A percentile compares a stretch with the other conserved stretches of the same genome.
phyloP scores from a whole-genome alignment of 53 echinoderm and acorn worm species.

The Patiria pectinifera region DNA sequence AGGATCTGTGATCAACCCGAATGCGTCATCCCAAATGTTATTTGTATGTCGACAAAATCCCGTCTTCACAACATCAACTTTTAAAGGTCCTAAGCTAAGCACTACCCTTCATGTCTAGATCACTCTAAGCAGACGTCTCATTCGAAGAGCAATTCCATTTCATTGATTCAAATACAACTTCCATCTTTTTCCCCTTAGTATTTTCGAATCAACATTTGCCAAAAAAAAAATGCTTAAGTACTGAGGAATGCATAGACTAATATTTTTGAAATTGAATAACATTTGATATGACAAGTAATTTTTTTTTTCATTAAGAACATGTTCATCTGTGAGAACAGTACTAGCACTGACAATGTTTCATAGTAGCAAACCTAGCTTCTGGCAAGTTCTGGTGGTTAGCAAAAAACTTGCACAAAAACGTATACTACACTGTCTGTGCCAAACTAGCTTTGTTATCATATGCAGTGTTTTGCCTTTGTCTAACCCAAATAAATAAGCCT shows the following conservation, averaged over 20 bases:
- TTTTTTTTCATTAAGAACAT: too few species aligned
- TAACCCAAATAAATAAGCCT: neutral
- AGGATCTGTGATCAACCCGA: too few species aligned
- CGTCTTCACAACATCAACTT: neutral
- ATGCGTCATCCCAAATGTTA: neutral
- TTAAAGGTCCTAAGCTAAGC: neutral
- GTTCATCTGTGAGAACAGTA: conserved; percentile 37
- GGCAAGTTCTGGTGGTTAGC: neutral
- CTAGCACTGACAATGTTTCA: conserved; percentile 16
- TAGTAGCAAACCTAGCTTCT: neutral
- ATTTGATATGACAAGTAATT: conserved; percentile 3
- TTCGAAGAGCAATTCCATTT: neutral
- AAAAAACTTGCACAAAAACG: too few species aligned
- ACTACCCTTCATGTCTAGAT: neutral
- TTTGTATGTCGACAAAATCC: neutral
- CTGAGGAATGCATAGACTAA: conserved; percentile 28
- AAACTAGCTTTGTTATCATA: neutral
- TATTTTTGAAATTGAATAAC: conserved; percentile 41
- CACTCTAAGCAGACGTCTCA: neutral
- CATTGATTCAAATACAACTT: neutral
- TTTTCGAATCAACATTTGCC: conserved; percentile 31
- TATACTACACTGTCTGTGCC: neutral
- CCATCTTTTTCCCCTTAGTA: neutral
- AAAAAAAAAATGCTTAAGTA: conserved; percentile 21
- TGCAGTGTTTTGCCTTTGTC: neutral